Percentiles rank a stretch among this genome's conserved stretches.
Evolutionary conservation across 1,140 invertebrate species (phyloP).

Genomic region (Drosophila kepulauana): DNA sequence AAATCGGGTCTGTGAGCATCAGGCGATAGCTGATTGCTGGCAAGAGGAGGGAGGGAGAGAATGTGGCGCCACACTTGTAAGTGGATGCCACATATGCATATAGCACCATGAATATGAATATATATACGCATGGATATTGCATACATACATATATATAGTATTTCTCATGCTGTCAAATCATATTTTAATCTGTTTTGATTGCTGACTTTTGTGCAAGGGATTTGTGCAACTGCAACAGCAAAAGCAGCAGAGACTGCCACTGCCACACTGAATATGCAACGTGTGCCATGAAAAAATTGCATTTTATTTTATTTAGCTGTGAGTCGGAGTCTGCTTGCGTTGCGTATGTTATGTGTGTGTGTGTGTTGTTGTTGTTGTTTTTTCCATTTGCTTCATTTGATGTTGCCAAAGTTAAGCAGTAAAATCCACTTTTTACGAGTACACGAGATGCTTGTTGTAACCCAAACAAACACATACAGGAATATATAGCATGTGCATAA

Average conservation of each 20-base stretch:
- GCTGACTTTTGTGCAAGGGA: slow-evolving; percentile 84
- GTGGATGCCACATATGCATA: slow-evolving; percentile 55
- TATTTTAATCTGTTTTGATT: slow-evolving; percentile 85
- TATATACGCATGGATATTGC: slow-evolving; percentile 16
- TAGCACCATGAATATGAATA: slow-evolving; percentile 20
- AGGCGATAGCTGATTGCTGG: background rate
- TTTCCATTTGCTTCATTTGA: slow-evolving; percentile 77
- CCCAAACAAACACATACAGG: slow-evolving; percentile 41
- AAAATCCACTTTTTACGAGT: slow-evolving; percentile 81
- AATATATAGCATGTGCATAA: slow-evolving; percentile 12
- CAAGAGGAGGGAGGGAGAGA: background rate
- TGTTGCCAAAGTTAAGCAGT: slow-evolving; percentile 76
- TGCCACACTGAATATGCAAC: slow-evolving; percentile 19
- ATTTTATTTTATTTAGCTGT: slow-evolving; percentile 80
- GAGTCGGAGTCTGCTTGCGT: background rate
- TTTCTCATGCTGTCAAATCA: slow-evolving; percentile 81
- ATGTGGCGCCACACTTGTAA: slow-evolving; percentile 47
- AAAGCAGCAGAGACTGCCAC: slow-evolving; percentile 23
- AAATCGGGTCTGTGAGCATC: slow-evolving; percentile 47
- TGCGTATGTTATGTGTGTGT: slow-evolving; percentile 2
- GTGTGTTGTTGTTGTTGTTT: slow-evolving; percentile 21
- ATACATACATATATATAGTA: slow-evolving; percentile 7
- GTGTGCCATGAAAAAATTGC: slow-evolving; percentile 71
- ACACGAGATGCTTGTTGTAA: slow-evolving; percentile 40
- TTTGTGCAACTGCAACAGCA: slow-evolving; percentile 64